A percentile compares a stretch with the other conserved stretches of the same genome.
These are phyloP conservation scores for Cosmia trapezina DNA, from an alignment of 2,888 invertebrate genomes.

Conservation along the genomic window DNA sequence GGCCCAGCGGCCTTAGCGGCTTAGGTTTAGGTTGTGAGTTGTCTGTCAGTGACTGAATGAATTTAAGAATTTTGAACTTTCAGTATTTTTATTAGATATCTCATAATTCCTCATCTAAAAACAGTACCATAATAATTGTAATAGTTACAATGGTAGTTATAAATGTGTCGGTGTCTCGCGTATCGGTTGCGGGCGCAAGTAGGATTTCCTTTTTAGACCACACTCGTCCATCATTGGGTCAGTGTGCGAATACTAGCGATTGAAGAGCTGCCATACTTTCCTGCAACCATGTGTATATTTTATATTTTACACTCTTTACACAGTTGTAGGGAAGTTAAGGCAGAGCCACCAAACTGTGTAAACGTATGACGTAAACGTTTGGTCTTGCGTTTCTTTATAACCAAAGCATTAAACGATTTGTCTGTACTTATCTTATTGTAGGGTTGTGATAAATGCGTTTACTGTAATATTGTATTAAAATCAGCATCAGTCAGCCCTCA, in stretches of 20 bases:
- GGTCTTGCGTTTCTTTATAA: neutral
- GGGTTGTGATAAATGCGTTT: neutral
- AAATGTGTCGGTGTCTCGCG: constrained; percentile 77
- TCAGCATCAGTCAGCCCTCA: neutral
- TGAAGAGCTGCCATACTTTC: constrained; percentile 67
- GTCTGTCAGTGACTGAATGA: neutral
- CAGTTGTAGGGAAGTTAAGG: constrained; percentile 8
- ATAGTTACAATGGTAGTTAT: constrained; percentile 74
- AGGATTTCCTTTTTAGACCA: constrained; percentile 90
- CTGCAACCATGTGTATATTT: constrained; percentile 38
- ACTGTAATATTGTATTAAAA: neutral
- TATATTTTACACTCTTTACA: neutral
- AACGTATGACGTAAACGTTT: neutral
- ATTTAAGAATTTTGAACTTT: neutral
- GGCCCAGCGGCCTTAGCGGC: no score
- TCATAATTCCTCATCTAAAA: neutral
- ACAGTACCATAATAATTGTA: constrained; percentile 37
- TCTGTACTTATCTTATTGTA: neutral
- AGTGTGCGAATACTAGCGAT: constrained; percentile 81
- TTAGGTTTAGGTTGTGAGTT: no score
- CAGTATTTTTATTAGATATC: no score
- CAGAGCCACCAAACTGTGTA: constrained; percentile 8
- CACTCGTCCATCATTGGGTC: constrained; percentile 86
- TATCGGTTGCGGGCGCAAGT: constrained; percentile 86
- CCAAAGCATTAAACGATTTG: neutral